Evolutionary conservation across 2,888 invertebrate genomes (phyloP), one percentile per base, ranked within the genome.

Genomic region (Lycophotia porphyrea): DNA sequence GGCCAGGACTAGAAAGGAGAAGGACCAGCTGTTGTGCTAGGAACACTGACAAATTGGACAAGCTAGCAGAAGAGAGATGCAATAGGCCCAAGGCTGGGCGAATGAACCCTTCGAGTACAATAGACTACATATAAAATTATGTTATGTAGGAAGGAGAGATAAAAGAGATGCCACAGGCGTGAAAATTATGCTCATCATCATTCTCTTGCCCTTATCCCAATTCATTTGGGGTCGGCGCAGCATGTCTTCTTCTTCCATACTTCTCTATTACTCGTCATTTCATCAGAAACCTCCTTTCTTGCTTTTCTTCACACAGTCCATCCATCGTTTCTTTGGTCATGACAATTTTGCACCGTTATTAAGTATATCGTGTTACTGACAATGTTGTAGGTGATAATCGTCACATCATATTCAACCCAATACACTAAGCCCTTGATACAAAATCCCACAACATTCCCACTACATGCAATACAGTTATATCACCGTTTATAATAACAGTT

Each of bases 401-500:
- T 1, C 18, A 36, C 18, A 44, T 58, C 1, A 55, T 42, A 24
- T 73, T 27, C 8, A 15, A 44, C 8, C 8, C 24, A 44, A 27
- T 21, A 60, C n/a, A 2, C 11, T 34, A n/a, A 27, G 15, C 13
- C 9, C 31, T 5, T 11, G n/a, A 49, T 24, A 65, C 18, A 7
- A 49, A n/a, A 34, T n/a, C 27, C 34, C 34, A 60, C 3, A n/a
- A 18, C 15, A 52, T 36, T 52, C 44, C 60, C n/a, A 8, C 8
- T n/a, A 9, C 9, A 49, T 58, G 21, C 47, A 75, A 63, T 71
- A 49, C 15, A 63, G 65, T 47, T 67, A 31, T 42, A 72, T 75
- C 71, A 76, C 73, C 44, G 31, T 55, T 58, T 67, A n/a, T 71
- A 80, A 82, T 72, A 77, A 67, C 73, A 74, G 74, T 80, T 61